A percentile compares a stretch with the other conserved stretches of the same genome.
Conservation (phyloP, 2,888 invertebrate species). For the Synanthedon formicaeformis region DNA sequence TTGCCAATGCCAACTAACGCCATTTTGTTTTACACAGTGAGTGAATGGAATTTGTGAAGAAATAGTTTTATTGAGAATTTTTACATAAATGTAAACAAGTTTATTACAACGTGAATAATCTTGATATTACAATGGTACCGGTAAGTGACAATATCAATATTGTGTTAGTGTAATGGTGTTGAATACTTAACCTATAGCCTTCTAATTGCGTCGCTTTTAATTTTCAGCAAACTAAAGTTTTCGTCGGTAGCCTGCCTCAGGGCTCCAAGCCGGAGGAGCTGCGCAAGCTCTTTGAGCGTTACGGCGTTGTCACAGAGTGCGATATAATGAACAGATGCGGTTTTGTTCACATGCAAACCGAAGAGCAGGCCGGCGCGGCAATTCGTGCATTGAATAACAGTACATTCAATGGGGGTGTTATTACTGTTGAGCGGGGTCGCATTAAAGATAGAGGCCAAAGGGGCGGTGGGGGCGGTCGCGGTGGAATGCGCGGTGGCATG, state of each 20-base stretch:
- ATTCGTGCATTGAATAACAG: conserved; percentile 84
- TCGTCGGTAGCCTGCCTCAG: conserved; percentile 92
- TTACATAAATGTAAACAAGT: too few species aligned
- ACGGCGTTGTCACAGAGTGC: conserved; percentile 91
- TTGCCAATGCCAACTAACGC: not conserved
- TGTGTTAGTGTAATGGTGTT: not conserved
- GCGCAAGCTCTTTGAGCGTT: conserved; percentile 84
- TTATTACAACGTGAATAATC: too few species aligned
- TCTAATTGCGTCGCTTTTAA: conserved; percentile 3
- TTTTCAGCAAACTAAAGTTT: conserved; percentile 84
- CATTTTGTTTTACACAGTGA: not conserved
- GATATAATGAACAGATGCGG: conserved; percentile 95
- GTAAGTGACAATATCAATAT: conserved; percentile 29
- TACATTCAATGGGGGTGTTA: conserved; percentile 85
- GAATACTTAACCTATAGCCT: not conserved
- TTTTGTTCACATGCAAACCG: conserved; percentile 90
- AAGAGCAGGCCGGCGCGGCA: conserved; percentile 84
- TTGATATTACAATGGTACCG: conserved; percentile 43
- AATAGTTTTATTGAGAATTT: too few species aligned
- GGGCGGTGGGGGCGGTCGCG: conserved; percentile 56
- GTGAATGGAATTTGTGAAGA: too few species aligned
- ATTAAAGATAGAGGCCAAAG: conserved; percentile 77
- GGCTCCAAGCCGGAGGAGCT: conserved; percentile 87
- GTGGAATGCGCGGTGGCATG: conserved; percentile 64
- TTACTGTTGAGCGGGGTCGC: conserved; percentile 86